Conservation (phyloP, 2,797 vertebrate genomes). For the Phaenicophaeus curvirostris region DNA sequence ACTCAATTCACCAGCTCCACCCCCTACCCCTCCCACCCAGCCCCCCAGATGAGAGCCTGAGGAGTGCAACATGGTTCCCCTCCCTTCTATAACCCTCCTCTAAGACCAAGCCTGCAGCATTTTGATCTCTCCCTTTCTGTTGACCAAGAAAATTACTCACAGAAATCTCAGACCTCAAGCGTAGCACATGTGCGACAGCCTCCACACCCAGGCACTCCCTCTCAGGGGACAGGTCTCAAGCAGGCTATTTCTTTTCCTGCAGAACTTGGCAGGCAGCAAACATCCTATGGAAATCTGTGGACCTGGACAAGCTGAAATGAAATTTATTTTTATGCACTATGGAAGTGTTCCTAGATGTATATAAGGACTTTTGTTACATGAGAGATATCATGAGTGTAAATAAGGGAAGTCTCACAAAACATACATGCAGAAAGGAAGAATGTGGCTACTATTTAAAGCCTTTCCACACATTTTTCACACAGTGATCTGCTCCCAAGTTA, state of each 20-base stretch:
- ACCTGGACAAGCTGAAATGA: accelerated
- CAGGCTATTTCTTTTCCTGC: not conserved
- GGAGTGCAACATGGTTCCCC: not conserved
- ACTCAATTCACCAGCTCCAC: not conserved
- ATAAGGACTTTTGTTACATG: not conserved
- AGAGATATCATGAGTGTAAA: not conserved
- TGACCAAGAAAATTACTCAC: not conserved
- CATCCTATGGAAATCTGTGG: not conserved
- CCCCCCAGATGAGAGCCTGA: not conserved
- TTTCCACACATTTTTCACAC: not conserved
- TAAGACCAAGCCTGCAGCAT: not conserved
- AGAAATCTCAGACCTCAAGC: not conserved
- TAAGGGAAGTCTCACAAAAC: not conserved
- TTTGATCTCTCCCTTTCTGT: not conserved
- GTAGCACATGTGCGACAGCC: accelerated
- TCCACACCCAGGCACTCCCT: accelerated
- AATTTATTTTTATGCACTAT: not conserved
- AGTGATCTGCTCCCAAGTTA: not conserved
- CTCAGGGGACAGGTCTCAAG: not conserved
- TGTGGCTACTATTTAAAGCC: not conserved
- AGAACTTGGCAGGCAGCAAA: not conserved
- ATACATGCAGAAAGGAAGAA: not conserved
- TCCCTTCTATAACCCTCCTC: not conserved
- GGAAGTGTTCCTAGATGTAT: not conserved
- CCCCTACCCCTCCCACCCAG: too few relatives aligned